Evolutionary conservation across 1,140 invertebrate species (phyloP).

Genomic region (Chelonus insularis): DNA sequence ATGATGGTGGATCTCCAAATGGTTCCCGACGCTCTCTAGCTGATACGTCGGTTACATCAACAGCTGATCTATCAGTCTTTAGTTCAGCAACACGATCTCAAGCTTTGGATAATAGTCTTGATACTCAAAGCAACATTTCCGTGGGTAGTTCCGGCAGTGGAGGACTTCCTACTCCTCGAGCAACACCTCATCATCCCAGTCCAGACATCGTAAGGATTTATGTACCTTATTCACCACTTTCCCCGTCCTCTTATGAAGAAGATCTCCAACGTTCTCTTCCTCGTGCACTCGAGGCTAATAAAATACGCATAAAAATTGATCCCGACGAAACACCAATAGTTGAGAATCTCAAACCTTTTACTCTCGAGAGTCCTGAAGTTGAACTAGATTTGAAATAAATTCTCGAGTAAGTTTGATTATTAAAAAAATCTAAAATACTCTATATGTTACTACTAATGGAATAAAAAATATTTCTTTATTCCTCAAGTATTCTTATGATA

Average conservation of each 20-base stretch:
- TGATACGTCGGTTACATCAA: constrained; percentile 81
- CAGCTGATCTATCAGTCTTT: constrained; percentile 78
- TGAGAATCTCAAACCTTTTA: constrained; percentile 67
- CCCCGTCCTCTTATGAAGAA: constrained; percentile 63
- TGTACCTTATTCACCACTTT: constrained; percentile 69
- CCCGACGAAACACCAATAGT: constrained; percentile 71
- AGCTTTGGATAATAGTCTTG: constrained; percentile 72
- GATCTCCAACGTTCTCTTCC: constrained; percentile 59
- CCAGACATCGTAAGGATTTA: constrained; percentile 76
- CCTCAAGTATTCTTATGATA: constrained; percentile 3
- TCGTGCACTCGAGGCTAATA: constrained; percentile 63
- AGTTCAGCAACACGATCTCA: constrained; percentile 73
- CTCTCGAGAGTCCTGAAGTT: constrained; percentile 60
- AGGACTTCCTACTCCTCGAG: constrained; percentile 68
- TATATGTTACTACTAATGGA: no score
- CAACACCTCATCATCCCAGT: constrained; percentile 65
- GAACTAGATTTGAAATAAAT: constrained; percentile 59
- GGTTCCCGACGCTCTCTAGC: constrained; percentile 77
- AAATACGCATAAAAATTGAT: constrained; percentile 69
- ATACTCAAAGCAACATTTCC: constrained; percentile 74
- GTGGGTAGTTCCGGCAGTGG: constrained; percentile 66
- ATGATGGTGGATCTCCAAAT: constrained; percentile 68
- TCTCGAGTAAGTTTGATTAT: constrained; percentile 10
- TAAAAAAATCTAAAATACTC: no score
- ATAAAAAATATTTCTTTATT: neutral